Evolutionary conservation across 1,140 invertebrate species (phyloP).

Genomic region (Zaprionus ghesquierei): DNA sequence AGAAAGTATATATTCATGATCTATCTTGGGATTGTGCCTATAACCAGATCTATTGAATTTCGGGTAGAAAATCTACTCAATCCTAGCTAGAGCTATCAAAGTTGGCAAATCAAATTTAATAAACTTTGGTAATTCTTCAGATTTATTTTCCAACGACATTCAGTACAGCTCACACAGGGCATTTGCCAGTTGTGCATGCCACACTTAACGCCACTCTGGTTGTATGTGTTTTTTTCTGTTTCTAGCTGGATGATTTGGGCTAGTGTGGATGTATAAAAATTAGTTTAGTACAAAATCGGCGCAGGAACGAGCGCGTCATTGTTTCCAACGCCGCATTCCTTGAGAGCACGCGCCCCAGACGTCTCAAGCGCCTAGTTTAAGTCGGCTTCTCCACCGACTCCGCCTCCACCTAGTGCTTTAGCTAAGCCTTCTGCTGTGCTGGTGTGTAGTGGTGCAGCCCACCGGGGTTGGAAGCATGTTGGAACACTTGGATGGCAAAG

Average conservation of each 20-base stretch:
- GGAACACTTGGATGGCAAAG: background rate
- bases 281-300: conserved; percentile 78
- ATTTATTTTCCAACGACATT: no score
- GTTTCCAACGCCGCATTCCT: conserved; percentile 41
- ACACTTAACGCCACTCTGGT: background rate
- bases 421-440: background rate
- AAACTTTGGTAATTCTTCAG: no score
- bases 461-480: conserved; percentile 17
- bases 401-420: background rate
- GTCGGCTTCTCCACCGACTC: background rate
- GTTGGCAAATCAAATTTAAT: no score
- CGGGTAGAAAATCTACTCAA: no score
- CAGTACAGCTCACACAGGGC: background rate
- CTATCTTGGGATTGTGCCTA: background rate
- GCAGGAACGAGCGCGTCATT: conserved; percentile 67
- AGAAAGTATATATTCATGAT: background rate
- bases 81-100: background rate
- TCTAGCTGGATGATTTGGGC: conserved; percentile 54
- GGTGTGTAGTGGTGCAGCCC: background rate
- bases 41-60: background rate
- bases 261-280: conserved; percentile 62
- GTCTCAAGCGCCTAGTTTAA: background rate
- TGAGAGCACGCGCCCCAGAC: background rate
- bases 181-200: background rate
- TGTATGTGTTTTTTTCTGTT: conserved; percentile 21